phyloP scores from a whole-genome alignment of 2,888 invertebrate genomes.

The Drosophila mettleri region DNA sequence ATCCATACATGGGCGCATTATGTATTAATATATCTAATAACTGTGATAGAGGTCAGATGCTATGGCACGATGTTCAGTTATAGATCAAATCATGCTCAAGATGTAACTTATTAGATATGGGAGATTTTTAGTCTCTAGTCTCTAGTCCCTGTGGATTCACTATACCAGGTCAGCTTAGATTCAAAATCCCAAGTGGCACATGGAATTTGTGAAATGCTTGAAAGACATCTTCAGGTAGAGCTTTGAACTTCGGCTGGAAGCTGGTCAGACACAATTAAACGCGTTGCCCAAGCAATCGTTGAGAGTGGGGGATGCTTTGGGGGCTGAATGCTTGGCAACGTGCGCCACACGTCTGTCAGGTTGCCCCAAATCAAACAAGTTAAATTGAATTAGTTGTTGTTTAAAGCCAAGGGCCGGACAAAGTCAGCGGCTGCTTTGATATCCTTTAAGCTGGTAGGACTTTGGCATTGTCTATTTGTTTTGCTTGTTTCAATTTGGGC shows the following conservation, averaged over 20 bases:
- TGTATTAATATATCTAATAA: no score
- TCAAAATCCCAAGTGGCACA: neutral
- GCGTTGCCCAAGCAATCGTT: conserved; percentile 1
- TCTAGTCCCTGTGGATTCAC: no score
- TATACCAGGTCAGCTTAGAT: no score
- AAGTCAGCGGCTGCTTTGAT: neutral
- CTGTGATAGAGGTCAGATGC: no score
- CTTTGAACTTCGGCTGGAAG: neutral
- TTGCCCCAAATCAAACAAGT: neutral
- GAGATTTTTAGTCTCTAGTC: no score
- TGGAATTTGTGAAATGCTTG: conserved; percentile 2
- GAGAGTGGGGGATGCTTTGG: neutral
- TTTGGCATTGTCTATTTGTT: neutral
- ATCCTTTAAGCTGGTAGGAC: conserved; percentile 3
- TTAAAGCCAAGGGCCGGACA: conserved; percentile 10
- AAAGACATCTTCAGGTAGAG: conserved; percentile 1
- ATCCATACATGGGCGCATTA: no score
- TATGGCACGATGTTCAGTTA: no score
- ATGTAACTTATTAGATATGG: no score
- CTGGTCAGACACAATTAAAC: neutral
- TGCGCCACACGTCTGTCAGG: neutral
- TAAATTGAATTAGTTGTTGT: conserved; percentile 12
- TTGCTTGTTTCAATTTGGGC: neutral
- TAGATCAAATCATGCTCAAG: no score
- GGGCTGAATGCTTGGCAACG: neutral